Conservation (phyloP, 2,888 invertebrate species). For the Chymomyza caudatula region DNA sequence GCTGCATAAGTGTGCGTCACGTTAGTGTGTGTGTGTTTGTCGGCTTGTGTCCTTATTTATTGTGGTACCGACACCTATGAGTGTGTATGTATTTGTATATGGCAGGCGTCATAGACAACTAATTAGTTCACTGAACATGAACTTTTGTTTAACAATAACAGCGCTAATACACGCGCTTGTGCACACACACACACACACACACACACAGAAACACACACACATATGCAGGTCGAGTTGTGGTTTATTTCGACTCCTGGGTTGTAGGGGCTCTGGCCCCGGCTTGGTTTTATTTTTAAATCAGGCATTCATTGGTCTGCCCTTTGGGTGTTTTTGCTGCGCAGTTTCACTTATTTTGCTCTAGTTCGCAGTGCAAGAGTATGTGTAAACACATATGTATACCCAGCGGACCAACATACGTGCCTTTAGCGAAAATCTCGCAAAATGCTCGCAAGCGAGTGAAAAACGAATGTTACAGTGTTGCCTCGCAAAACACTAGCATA, state of each 20-base stretch:
- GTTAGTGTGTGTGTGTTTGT: conserved; percentile 25
- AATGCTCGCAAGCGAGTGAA: no score
- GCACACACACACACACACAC: background rate
- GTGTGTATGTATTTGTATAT: background rate
- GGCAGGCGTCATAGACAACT: background rate
- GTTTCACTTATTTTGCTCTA: background rate
- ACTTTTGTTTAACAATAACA: conserved; percentile 2
- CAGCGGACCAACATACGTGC: no score
- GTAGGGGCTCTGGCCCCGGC: conserved; percentile 10
- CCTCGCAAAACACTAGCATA: no score
- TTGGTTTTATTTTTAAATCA: conserved; percentile 61
- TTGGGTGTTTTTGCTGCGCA: conserved; percentile 43
- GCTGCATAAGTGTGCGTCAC: conserved; percentile 24
- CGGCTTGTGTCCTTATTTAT: conserved; percentile 19
- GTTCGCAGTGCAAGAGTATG: background rate
- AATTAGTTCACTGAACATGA: conserved; percentile 39
- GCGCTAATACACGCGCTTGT: background rate
- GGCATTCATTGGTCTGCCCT: conserved; percentile 60
- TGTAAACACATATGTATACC: no score
- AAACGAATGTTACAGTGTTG: no score
- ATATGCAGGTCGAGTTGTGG: background rate
- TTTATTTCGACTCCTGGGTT: conserved; percentile 9
- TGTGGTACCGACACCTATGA: conserved; percentile 32
- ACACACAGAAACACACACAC: background rate
- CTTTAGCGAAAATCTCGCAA: no score